Percentiles rank a stretch among this genome's conserved stretches.
These are phyloP conservation scores for Muscicapa striata DNA, from an alignment of 2,797 vertebrate genomes.

Conservation along the genomic window DNA sequence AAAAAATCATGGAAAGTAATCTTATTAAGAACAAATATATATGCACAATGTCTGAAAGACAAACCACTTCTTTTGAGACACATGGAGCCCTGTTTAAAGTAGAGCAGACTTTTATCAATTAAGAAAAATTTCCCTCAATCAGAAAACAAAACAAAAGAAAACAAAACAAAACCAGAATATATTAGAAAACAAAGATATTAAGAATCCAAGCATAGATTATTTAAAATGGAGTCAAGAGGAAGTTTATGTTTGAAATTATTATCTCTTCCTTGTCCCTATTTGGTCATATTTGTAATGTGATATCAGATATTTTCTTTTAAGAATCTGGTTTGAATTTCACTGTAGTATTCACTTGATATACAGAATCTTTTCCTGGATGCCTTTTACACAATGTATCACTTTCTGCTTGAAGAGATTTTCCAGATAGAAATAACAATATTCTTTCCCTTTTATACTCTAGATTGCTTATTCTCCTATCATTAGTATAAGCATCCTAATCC, in stretches of 20 bases:
- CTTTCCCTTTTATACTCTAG: not conserved
- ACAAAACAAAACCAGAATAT: no score
- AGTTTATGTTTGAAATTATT: not conserved
- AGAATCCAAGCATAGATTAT: not conserved
- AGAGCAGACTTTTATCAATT: not conserved
- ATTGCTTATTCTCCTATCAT: not conserved
- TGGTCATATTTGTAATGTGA: not conserved
- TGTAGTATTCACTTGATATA: not conserved
- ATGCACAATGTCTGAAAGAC: accelerated
- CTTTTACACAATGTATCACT: not conserved
- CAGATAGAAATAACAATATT: not conserved
- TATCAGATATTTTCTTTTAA: not conserved
- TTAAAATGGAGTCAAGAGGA: not conserved
- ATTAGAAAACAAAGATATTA: not conserved
- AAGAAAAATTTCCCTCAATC: not conserved
- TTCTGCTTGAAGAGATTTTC: not conserved
- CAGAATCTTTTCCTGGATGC: not conserved
- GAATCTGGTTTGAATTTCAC: not conserved
- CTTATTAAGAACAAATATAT: not conserved
- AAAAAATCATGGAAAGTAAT: not conserved
- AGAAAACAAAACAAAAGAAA: not conserved
- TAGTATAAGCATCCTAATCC: not conserved
- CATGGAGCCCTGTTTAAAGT: not conserved
- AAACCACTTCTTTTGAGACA: not conserved
- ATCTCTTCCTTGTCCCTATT: not conserved